Evolutionary conservation across 1,140 invertebrate species (phyloP).

Genomic region (Reticulitermes speratus): DNA sequence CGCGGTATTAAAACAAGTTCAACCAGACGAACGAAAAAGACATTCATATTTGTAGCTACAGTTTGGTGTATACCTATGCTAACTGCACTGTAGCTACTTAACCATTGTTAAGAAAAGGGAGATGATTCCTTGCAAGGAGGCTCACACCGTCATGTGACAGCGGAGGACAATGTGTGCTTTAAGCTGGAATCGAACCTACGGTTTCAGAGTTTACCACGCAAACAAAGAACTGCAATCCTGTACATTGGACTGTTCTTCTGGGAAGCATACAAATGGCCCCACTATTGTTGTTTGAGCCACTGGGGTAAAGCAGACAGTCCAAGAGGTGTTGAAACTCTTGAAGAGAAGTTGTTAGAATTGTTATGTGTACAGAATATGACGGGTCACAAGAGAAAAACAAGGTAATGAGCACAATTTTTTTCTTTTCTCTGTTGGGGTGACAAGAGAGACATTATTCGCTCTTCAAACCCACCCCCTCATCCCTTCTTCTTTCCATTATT

Average conservation of each 20-base stretch:
- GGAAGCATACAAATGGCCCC: neutral
- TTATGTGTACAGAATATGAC: constrained; percentile 2
- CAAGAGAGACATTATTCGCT: neutral
- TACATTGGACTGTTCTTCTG: neutral
- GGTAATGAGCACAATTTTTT: neutral
- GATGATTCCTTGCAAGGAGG: too few species aligned
- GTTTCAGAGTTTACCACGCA: too few species aligned
- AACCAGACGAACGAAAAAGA: too few species aligned
- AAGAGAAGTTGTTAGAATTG: neutral
- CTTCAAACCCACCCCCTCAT: constrained; percentile 1
- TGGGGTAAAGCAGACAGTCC: neutral
- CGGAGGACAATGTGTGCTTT: too few species aligned
- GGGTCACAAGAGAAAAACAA: constrained; percentile 14
- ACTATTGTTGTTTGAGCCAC: neutral
- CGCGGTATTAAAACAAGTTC: too few species aligned
- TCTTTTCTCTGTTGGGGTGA: neutral
- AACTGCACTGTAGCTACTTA: too few species aligned
- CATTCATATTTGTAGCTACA: too few species aligned
- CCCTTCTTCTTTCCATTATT: neutral
- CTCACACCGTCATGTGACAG: too few species aligned
- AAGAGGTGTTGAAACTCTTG: neutral
- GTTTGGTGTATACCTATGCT: too few species aligned
- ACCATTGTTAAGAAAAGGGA: too few species aligned
- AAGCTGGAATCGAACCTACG: too few species aligned
- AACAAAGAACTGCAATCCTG: neutral